Evolutionary conservation across 2,888 invertebrate species (phyloP).

Genomic region (Conchocele bisecta): DNA sequence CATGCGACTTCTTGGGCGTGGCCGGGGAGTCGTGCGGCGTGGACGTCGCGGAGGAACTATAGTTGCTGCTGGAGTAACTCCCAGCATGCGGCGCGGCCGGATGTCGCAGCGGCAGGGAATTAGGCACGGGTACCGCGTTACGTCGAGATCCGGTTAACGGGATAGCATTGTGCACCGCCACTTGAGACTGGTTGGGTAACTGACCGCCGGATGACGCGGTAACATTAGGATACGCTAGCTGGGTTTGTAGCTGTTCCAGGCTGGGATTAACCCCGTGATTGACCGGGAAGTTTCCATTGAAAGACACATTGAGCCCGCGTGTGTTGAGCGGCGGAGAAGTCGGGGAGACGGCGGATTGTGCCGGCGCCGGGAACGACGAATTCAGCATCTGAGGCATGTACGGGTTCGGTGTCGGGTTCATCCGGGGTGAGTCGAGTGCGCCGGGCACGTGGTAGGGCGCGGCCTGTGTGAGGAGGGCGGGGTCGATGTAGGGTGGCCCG

Average conservation of each 20-base stretch:
- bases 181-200: conserved; percentile 40
- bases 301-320: conserved; percentile 16
- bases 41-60: conserved; percentile 39
- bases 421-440: background rate
- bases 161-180: conserved; percentile 11
- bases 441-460: background rate
- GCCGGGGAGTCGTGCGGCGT: conserved; percentile 43
- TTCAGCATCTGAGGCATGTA: background rate
- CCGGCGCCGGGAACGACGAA: background rate
- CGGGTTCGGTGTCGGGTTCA: background rate
- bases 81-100: conserved; percentile 13
- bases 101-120: conserved; percentile 31
- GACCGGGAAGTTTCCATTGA: conserved; percentile 22
- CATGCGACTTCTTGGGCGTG: conserved; percentile 18
- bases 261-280: conserved; percentile 11
- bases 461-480: conserved; percentile 6
- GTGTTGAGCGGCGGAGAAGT: background rate
- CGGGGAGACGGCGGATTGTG: background rate
- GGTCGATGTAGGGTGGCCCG: conserved; percentile 33
- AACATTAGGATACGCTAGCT: conserved; percentile 48
- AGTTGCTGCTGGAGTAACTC: conserved; percentile 23
- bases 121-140: conserved; percentile 24
- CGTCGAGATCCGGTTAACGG: conserved; percentile 13
- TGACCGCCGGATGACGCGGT: conserved; percentile 35
- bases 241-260: conserved; percentile 17